Evolutionary conservation across 2,888 invertebrate species (phyloP).

Genomic region (Eristalis intricaria): DNA sequence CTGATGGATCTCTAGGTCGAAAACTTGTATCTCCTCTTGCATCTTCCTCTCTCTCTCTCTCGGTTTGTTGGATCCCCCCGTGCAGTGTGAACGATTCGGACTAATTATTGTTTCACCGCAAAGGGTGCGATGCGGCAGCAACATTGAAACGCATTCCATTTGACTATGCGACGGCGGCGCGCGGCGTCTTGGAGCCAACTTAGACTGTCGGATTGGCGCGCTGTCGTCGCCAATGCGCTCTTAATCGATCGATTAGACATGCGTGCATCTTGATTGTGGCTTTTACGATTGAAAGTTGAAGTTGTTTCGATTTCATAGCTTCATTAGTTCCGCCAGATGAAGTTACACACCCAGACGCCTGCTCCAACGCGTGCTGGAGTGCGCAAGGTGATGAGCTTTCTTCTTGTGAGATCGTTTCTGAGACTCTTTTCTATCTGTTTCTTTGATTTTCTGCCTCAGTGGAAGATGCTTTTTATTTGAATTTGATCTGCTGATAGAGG

Average conservation of each 20-base stretch:
- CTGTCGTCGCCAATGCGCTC: background rate
- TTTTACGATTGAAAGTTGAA: conserved; percentile 41
- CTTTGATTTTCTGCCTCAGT: background rate
- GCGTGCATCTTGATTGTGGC: background rate
- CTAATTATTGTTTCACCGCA: conserved; percentile 29
- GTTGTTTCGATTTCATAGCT: conserved; percentile 31
- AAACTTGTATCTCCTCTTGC: conserved; percentile 41
- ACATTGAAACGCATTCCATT: background rate
- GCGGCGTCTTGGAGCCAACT: background rate
- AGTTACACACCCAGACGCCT: conserved; percentile 8
- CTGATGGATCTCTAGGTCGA: conserved; percentile 52
- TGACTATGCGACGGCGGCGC: background rate
- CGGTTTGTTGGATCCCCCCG: background rate
- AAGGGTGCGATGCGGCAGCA: background rate
- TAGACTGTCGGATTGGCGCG: too few species aligned
- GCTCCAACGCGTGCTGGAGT: background rate
- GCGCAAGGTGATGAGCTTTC: background rate
- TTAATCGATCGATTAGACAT: conserved; percentile 10
- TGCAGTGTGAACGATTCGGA: conserved; percentile 2
- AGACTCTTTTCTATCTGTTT: background rate
- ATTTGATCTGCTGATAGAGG: background rate
- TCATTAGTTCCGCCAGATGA: conserved; percentile 38
- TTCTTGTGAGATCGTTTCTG: background rate
- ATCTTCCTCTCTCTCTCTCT: background rate
- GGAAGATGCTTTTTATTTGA: background rate